phyloP scores from a whole-genome alignment of 64 coral and sea anemone species.

The Montipora foliosa region DNA sequence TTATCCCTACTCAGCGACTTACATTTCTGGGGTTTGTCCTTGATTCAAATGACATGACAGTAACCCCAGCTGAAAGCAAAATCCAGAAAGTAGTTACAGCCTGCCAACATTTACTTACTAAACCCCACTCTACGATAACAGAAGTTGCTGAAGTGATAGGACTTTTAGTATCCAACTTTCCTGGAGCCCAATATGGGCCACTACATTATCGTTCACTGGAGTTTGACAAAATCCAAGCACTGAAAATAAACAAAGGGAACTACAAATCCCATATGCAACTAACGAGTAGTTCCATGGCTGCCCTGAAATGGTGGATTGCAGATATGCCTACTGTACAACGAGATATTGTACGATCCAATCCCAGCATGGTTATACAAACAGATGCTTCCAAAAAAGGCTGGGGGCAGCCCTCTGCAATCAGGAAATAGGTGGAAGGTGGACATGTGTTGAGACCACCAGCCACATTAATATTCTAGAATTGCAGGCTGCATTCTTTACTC shows the following conservation, averaged over 20 bases:
- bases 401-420: no score
- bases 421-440: no score
- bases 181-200: constrained; percentile 37
- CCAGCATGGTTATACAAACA: constrained; percentile 3
- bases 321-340: not conserved
- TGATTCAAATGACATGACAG: constrained; percentile 34
- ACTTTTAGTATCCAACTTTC: constrained; percentile 48
- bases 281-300: not conserved
- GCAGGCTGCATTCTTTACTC: no score
- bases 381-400: not conserved
- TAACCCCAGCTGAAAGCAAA: constrained; percentile 39
- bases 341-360: not conserved
- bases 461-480: no score
- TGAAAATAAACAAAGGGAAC: constrained; percentile 57
- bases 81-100: constrained; percentile 9
- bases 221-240: constrained; percentile 45
- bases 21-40: constrained; percentile 54
- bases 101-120: not conserved
- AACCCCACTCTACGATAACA: not conserved
- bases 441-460: no score
- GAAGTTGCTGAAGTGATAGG: constrained; percentile 22
- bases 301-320: no score
- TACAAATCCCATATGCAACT: constrained; percentile 67
- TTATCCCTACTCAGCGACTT: constrained; percentile 36
- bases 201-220: constrained; percentile 28